phyloP scores from a whole-genome alignment of 2,113 vertebrate species.

The Saccopteryx bilineata region DNA sequence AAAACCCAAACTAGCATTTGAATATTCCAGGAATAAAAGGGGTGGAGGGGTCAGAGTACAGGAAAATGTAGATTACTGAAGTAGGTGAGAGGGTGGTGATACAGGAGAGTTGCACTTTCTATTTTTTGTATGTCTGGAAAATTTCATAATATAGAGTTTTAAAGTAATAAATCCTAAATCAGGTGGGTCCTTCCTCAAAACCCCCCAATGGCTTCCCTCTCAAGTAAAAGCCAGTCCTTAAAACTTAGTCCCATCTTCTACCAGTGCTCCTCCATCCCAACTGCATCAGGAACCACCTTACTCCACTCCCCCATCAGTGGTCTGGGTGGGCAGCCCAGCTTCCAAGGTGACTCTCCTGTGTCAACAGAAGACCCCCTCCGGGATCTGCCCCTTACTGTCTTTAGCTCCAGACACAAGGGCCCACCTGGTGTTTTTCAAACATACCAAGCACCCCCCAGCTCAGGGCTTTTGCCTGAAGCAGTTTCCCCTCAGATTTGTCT shows the following conservation, averaged over 20 bases:
- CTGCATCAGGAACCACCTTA: background rate
- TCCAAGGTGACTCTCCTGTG: background rate
- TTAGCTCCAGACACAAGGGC: background rate
- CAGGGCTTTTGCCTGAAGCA: background rate
- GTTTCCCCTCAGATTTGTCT: background rate
- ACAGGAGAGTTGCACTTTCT: background rate
- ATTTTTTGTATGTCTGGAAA: background rate
- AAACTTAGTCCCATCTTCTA: background rate
- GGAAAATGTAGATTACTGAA: background rate
- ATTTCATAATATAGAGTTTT: background rate
- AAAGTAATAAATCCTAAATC: slow-evolving; percentile 8
- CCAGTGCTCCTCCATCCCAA: background rate
- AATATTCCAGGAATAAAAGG: background rate
- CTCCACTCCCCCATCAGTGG: background rate
- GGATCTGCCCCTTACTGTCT: background rate
- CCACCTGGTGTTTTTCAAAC: background rate
- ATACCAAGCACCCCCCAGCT: background rate
- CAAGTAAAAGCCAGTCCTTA: background rate
- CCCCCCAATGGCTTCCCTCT: background rate
- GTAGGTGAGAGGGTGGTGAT: no score
- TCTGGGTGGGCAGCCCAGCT: background rate
- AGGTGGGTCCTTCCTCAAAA: background rate
- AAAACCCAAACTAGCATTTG: slow-evolving; percentile 37
- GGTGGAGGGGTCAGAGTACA: background rate
- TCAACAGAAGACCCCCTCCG: background rate